Percentiles rank a stretch among this genome's conserved stretches.
Evolutionary conservation across 2,113 vertebrate species (phyloP).

Genomic region (Aspiorhynchus laticeps): DNA sequence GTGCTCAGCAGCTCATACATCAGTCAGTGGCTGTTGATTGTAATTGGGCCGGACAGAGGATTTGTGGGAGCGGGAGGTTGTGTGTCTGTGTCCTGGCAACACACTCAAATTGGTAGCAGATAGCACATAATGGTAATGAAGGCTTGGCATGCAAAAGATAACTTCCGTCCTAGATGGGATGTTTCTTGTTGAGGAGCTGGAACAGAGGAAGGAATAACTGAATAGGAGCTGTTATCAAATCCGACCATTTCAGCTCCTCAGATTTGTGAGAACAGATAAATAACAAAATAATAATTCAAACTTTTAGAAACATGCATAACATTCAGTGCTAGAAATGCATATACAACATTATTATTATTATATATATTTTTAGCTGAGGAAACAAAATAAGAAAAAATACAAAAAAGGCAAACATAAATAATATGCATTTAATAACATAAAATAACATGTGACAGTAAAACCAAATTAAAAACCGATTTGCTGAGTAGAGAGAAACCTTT

Average conservation of each 20-base stretch:
- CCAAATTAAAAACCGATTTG: neutral
- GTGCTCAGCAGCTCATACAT: slow-evolving; percentile 48
- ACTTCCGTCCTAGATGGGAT: slow-evolving; percentile 82
- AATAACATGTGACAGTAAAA: neutral
- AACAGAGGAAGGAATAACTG: neutral
- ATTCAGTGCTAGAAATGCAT: neutral
- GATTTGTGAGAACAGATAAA: neutral
- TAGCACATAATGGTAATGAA: slow-evolving; percentile 72
- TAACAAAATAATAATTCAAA: too few relatives aligned
- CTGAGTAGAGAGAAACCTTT: neutral
- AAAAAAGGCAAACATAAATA: too few relatives aligned
- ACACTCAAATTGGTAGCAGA: slow-evolving; percentile 81
- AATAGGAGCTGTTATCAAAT: slow-evolving; percentile 29
- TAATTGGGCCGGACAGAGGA: slow-evolving; percentile 74
- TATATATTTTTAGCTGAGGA: too few relatives aligned
- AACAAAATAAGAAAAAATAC: too few relatives aligned
- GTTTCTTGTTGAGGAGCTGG: slow-evolving; percentile 69
- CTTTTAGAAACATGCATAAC: too few relatives aligned
- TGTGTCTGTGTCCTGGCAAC: slow-evolving; percentile 24
- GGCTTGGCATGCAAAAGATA: slow-evolving; percentile 75
- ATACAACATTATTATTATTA: too few relatives aligned
- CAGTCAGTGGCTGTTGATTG: slow-evolving; percentile 68
- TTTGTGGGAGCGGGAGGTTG: slow-evolving; percentile 70
- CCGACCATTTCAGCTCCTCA: slow-evolving; percentile 36
- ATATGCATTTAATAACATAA: neutral